These are phyloP conservation scores for Drosophila tanythrix DNA, from an alignment of 2,888 invertebrate genomes.

Conservation along the genomic window DNA sequence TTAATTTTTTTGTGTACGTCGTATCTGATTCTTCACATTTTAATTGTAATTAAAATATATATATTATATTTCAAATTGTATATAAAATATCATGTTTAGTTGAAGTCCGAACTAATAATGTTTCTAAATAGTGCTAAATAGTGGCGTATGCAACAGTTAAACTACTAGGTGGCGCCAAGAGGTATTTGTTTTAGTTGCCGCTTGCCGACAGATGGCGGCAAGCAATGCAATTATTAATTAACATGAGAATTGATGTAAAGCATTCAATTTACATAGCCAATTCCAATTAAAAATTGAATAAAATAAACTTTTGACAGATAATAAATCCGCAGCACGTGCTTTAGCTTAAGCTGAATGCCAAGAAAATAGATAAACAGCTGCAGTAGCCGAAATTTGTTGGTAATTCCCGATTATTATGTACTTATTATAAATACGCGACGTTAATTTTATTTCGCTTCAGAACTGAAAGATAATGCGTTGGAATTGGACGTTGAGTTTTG, in stretches of 20 bases:
- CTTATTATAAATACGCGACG: constrained; percentile 34
- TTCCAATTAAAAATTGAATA: not conserved
- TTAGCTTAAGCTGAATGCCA: not conserved
- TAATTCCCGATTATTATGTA: not conserved
- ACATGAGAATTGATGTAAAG: not conserved
- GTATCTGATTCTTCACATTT: not conserved
- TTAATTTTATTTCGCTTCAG: not conserved
- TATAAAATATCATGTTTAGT: not conserved
- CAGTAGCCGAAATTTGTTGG: not conserved
- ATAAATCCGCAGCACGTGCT: constrained; percentile 20
- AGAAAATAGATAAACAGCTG: constrained; percentile 24
- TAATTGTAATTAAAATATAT: too few species aligned
- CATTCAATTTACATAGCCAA: not conserved
- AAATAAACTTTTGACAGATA: not conserved
- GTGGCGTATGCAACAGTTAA: not conserved
- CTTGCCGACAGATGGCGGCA: not conserved
- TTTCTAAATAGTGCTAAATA: not conserved
- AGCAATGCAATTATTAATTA: too few species aligned
- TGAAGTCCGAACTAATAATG: not conserved
- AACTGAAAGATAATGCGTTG: constrained; percentile 35
- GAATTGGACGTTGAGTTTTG: constrained; percentile 21
- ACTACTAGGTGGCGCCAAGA: not conserved
- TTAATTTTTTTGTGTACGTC: too few species aligned
- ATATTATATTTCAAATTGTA: too few species aligned
- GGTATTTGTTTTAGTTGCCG: too few species aligned